Base-by-base conservation (phyloP, 2,113 vertebrate species). In the Pomatostomus ruficeps region DNA sequence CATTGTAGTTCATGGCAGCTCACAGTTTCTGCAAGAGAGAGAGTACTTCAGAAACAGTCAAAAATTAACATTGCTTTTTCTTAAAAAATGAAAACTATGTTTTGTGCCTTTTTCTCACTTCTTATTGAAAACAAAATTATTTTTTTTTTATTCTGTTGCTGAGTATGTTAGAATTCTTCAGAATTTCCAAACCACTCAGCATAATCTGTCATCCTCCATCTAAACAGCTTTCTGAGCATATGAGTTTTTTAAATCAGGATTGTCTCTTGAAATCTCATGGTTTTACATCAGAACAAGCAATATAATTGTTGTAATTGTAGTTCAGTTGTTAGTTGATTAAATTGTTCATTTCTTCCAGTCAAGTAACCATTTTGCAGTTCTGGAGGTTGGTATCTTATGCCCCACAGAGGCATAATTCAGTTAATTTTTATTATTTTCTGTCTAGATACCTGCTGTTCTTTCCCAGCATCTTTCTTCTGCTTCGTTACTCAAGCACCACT, bases 401-500 rank as follows among this genome's bases (percentile, higher is more conserved):
- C 83, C 17, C 21, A 58, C 9, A 15, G 74, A 85, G 62, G 73
- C n/a, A 23, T 80, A 94, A 94, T 82, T 89, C 67, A n/a, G 33
- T 85, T 89, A 31, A 68, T 40, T 91, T 95, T 94, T 87, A 61
- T 83, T 92, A 70, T 49, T 87, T 93, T 93, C 33, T 62, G 15
- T 58, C 57, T 93, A 57, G 45, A 67, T 85, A 82, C 88, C 67
- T 91, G 76, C 82, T 95, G 84, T 57, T 91, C 52, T 91, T 93
- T 85, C 89, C 86, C 94, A 95, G 67, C 73, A 87, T 71, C 55
- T 80, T 43, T 68, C 40, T 93, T 96, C 71, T 93, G 86, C 89
- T 94, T 96, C 17, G 6, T 92, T 97, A 94, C 61, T 48, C 93
- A 96, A 89, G 88, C 67, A 96, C 62, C 89, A 72, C 74, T 88